A percentile compares a stretch with the other conserved stretches of the same genome.
Evolutionary conservation across 2,113 vertebrate genomes (phyloP).

Genomic region (Coracopsis vasa): DNA sequence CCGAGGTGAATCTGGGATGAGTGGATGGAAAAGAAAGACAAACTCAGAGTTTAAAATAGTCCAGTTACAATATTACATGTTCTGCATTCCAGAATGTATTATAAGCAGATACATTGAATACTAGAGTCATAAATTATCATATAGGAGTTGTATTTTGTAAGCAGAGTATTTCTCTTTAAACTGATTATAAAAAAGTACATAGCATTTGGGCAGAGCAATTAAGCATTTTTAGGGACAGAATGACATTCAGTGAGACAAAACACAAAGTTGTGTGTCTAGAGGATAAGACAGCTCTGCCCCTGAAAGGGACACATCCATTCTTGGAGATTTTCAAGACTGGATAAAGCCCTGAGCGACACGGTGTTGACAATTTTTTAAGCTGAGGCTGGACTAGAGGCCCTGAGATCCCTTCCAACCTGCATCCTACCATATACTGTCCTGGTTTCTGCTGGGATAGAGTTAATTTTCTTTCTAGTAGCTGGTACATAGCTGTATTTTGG

Average conservation of each 20-base stretch:
- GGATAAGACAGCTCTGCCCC: not conserved
- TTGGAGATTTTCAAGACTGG: not conserved
- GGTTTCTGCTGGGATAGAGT: not conserved
- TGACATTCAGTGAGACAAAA: not conserved
- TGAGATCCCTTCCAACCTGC: not conserved
- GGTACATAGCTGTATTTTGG: not conserved
- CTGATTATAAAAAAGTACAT: not conserved
- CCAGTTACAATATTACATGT: not conserved
- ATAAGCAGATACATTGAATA: not conserved
- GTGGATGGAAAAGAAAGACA: not conserved
- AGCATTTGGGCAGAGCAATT: not conserved
- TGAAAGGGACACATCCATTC: not conserved
- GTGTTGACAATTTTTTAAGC: not conserved
- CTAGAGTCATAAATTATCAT: not conserved
- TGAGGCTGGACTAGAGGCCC: not conserved
- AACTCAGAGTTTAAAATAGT: not conserved
- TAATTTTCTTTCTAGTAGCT: not conserved
- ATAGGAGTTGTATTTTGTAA: not conserved
- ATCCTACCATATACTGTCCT: not conserved
- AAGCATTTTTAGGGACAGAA: not conserved
- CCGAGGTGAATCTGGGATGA: not conserved
- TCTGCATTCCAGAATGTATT: not conserved
- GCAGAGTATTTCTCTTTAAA: not conserved
- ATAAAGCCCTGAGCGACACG: not conserved
- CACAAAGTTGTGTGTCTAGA: not conserved